Evolutionary conservation across 2,113 vertebrate species (phyloP), one percentile per base, ranked within the genome.

Genomic region (Arizona elegans): DNA sequence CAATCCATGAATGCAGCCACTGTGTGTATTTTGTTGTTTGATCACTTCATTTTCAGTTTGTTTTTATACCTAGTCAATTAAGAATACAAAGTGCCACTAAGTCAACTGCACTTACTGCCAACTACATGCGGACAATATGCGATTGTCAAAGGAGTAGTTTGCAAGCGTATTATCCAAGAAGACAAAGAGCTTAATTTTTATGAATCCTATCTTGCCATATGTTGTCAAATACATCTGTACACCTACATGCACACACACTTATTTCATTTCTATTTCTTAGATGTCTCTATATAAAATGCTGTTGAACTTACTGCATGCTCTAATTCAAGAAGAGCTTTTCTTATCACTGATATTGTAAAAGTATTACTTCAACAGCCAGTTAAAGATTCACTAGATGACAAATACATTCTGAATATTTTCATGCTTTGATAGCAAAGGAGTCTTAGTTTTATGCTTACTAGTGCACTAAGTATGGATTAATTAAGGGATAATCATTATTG

Each of bases 401-500:
- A 96, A 96, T 93, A 94, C 55, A 38, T 54, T 75, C 33, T 87
- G 38, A 94, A 75, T 93, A 3, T 96, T 97, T 96, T 95, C 95
- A 94, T 92, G 70, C 53, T 23, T 93, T 87, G 94, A 96, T 95
- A 96, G 94, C 81, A 93, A 53, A 0, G 85, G 92, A 58, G 17
- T 0, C 70, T 96, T 96, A 95, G 94, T 95, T 94, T 92, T 12
- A 0, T 88, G 95, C 95, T 95, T 93, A 93, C 93, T 89, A 70
- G 43, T 88, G 91, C 87, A 26, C 87, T 91, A 92, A 90, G 55
- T 70, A 90, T 89, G 91, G 96, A 95, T 96, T 96, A 96, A 96
- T 95, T 96, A 93, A 11, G 1, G 52, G 93, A 94, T 95, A 94
- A 96, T 94, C 92, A 95, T 95, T 96, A 96, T 96, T 58, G 0